Conservation (phyloP, 2,888 invertebrate genomes). For the Trissoscelio sp. region DNA sequence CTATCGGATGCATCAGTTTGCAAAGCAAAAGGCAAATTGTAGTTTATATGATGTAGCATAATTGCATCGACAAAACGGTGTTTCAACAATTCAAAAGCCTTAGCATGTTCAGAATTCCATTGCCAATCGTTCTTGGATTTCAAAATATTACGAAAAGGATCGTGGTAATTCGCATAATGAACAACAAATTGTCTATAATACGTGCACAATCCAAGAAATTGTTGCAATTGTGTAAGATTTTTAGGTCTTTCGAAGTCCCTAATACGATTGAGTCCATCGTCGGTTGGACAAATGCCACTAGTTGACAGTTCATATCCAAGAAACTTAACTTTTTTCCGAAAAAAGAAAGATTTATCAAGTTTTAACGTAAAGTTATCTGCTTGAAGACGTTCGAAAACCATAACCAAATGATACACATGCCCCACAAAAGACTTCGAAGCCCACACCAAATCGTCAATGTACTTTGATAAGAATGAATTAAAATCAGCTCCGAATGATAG, state of each 20-base stretch:
- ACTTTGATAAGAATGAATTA: too few relatives aligned
- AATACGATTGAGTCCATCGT: not conserved
- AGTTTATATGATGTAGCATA: conserved; percentile 12
- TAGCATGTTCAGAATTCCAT: not conserved
- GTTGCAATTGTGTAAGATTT: conserved; percentile 6
- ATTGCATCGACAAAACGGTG: conserved; percentile 6
- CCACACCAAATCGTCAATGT: too few relatives aligned
- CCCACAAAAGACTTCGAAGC: too few relatives aligned
- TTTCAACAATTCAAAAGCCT: conserved; percentile 20
- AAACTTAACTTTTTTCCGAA: not conserved
- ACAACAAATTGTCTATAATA: conserved; percentile 25
- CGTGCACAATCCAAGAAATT: not conserved
- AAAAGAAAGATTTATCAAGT: not conserved
- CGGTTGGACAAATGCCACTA: too few relatives aligned
- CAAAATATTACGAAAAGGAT: not conserved
- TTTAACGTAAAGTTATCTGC: too few relatives aligned
- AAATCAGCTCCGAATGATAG: too few relatives aligned
- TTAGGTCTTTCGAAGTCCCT: conserved; percentile 1
- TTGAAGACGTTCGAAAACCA: too few relatives aligned
- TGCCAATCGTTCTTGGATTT: not conserved
- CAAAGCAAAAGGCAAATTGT: not conserved
- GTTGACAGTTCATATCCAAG: not conserved
- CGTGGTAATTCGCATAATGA: not conserved
- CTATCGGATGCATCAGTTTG: conserved; percentile 19
- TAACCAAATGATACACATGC: too few relatives aligned